Base-by-base conservation (phyloP, 2,797 vertebrate genomes). In the Iguana delicatissima region DNA sequence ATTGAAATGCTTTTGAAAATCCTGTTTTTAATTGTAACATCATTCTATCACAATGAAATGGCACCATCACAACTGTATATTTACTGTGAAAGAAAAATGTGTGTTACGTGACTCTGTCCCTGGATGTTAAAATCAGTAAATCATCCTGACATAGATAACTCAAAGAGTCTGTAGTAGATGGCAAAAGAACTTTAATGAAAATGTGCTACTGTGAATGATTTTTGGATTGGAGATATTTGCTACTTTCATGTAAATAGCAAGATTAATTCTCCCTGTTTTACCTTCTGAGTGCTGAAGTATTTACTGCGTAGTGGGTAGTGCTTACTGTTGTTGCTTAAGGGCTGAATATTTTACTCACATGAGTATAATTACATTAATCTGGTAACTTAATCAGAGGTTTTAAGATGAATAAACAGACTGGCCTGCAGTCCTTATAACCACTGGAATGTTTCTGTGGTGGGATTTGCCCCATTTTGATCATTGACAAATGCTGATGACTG, bases 21-120 rank as follows among this genome's bases (percentile, higher is more conserved):
- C 35, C 6, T 67, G 79, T 91, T 93, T 94, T 69, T 89, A 74
- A 87, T 80, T 88, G 67, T 76, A 74, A 89, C 91, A 85, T 93
- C 29, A 73, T 59, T 18, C n/a, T 85, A 29, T 59, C 87, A 83
- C 62, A 13, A 59, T 12, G 42, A 46, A 35, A 90, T 62, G 0
- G 0, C 76, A 90, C 90, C 92, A 82, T 91, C 89, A 2, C 50
- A 76, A 16, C 24, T 90, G 52, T 59, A 80, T 64, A 0, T 0
- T 77, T 20, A 76, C 80, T 91, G 8, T 88, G 74, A 72, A 91
- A 92, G 80, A 84, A 55, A 86, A 52, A 46, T 0, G 0, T 74
- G 5, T 46, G 5, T n/a, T 29, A 24, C 10, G 0, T 86, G n/a
- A 4, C 10, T 50, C 29, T 69, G 59, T 59, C 29, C 18, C 24